A percentile compares a stretch with the other conserved stretches of the same genome.
These are phyloP conservation scores for Dicranocentrus wangi DNA, from an alignment of 2,888 invertebrate genomes.

Conservation along the genomic window DNA sequence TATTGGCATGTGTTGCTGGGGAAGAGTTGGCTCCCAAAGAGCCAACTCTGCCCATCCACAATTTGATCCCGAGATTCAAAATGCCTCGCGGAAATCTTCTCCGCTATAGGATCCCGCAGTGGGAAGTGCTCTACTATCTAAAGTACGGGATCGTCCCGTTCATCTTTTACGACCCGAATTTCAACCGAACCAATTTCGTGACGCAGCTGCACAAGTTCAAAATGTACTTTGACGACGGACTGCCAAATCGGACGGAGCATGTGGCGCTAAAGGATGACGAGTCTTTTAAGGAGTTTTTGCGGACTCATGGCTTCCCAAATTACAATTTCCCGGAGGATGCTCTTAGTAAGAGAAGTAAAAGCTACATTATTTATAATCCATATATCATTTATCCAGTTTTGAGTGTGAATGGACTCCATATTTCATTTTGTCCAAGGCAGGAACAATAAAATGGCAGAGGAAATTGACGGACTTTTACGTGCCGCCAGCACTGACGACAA, in stretches of 20 bases:
- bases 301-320: slow-evolving; percentile 41
- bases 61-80: slow-evolving; percentile 70
- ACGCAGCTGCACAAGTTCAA: slow-evolving; percentile 53
- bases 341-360: slow-evolving; percentile 18
- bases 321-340: slow-evolving; percentile 34
- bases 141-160: slow-evolving; percentile 69
- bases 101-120: slow-evolving; percentile 67
- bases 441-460: slow-evolving; percentile 32
- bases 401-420: too few species aligned
- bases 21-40: slow-evolving; percentile 23
- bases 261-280: slow-evolving; percentile 25
- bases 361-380: too few species aligned
- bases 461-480: slow-evolving; percentile 28
- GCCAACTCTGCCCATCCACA: slow-evolving; percentile 45
- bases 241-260: slow-evolving; percentile 5
- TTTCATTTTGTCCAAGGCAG: not conserved
- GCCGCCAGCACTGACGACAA: not conserved
- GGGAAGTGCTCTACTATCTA: slow-evolving; percentile 71
- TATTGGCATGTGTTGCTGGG: not conserved
- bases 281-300: slow-evolving; percentile 39
- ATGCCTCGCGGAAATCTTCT: slow-evolving; percentile 69
- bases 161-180: slow-evolving; percentile 59
- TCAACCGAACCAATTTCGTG: slow-evolving; percentile 57
- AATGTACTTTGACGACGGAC: slow-evolving; percentile 45
- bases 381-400: not conserved